These are phyloP conservation scores for Lissocephala sabroskyi DNA, from an alignment of 2,888 invertebrate genomes.

Conservation along the genomic window DNA sequence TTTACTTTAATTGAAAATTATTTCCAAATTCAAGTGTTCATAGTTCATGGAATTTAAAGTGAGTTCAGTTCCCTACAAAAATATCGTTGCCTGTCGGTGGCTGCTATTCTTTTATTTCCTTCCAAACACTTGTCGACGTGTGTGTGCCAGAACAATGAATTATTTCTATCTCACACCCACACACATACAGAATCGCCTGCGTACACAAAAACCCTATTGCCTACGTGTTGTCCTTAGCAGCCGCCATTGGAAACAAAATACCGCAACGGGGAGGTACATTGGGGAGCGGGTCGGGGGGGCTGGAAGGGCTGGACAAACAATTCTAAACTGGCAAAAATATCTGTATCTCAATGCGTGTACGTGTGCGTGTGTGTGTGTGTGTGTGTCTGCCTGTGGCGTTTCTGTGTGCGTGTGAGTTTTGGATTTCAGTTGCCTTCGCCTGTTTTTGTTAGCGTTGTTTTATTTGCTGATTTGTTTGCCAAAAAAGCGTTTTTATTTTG, in stretches of 20 bases:
- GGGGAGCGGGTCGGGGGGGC: no score
- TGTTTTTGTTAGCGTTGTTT: constrained; percentile 21
- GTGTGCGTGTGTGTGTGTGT: constrained; percentile 1
- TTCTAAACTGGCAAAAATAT: constrained; percentile 1
- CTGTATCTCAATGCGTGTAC: neutral
- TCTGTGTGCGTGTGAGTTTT: no score
- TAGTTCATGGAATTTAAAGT: no score
- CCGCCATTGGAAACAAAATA: neutral
- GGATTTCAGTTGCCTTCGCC: constrained; percentile 18
- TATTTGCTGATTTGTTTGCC: constrained; percentile 52
- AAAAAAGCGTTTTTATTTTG: constrained; percentile 55
- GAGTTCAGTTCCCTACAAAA: no score
- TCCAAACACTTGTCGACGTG: no score
- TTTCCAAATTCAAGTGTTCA: constrained; percentile 13
- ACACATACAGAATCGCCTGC: neutral
- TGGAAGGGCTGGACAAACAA: neutral
- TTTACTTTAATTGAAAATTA: constrained; percentile 58
- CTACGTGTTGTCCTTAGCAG: neutral
- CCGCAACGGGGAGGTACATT: neutral
- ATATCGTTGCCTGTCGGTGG: neutral
- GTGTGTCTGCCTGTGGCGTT: constrained; percentile 4
- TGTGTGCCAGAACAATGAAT: no score
- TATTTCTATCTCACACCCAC: no score
- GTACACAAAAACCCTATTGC: neutral
- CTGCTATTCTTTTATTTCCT: no score